Evolutionary conservation across 1,140 invertebrate species (phyloP), one percentile per base, ranked within the genome.

Genomic region (Gryllus bimaculatus): DNA sequence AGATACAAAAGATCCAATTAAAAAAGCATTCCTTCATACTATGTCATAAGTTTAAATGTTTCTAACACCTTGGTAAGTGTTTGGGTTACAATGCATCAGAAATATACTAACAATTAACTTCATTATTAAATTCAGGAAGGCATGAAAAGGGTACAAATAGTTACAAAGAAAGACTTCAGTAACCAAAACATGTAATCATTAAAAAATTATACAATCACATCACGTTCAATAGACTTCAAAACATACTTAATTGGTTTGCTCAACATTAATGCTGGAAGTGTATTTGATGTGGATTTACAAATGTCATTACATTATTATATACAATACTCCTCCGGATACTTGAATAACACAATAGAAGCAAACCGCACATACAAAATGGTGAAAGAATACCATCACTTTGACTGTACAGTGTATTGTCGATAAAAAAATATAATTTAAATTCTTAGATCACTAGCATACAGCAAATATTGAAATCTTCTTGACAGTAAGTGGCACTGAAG

Each of bases 391-490:
- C 18, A 66, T 66, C 10, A 7, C 54, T 13, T 66, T 66, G 54
- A 66, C 54, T 13, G 54, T 66, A 66, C 54, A 66, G 18, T 66
- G 54, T 66, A 66, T 66, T 66, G 54, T 66, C 54, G 18, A 66
- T 66, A 66, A 66, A 66, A 66, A 66, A 66, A 66, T 66, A 66
- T 66, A 66, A 66, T 66, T 66, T 66, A 66, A 66, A 66, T 66
- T 66, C 54, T 66, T 39, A 39, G 54, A 66, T 66, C 18, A 39
- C 54, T 66, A 66, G 54, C 54, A 66, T 66, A 66, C 54, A 66
- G 54, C 18, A 66, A 10, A 66, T 66, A 18, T 66, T 66, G 54
- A 39, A 39, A 39, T 39, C 54, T 66, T 66, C 18, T 18, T 3
- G 10, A 66, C 10, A 66, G 10, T 13, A 66, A 13, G 54, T 66